phyloP scores from a whole-genome alignment of 2,888 invertebrate genomes.

The Agelastica alni region DNA sequence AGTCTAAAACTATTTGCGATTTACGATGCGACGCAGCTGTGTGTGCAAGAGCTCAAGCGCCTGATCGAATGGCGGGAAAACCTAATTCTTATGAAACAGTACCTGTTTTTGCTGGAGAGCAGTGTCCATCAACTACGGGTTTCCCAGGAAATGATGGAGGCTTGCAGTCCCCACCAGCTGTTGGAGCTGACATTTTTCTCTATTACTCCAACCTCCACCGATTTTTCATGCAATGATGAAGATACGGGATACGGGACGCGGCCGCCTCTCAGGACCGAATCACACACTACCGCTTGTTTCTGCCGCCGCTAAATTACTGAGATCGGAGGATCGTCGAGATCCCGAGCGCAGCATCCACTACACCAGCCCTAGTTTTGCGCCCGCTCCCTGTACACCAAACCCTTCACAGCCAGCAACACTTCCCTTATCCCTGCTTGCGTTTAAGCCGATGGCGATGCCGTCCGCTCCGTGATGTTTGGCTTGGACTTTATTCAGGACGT shows the following conservation, averaged over 20 bases:
- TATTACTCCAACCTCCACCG: conserved; percentile 48
- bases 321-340: conserved; percentile 38
- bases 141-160: conserved; percentile 45
- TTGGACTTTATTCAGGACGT: conserved; percentile 37
- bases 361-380: conserved; percentile 41
- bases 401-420: conserved; percentile 37
- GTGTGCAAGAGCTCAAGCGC: conserved; percentile 13
- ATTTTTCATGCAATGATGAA: conserved; percentile 32
- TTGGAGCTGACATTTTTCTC: conserved; percentile 50
- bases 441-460: too few species aligned
- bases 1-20: background rate
- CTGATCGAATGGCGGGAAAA: conserved; percentile 20
- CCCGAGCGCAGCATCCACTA: conserved; percentile 60
- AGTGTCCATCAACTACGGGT: conserved; percentile 55
- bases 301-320: conserved; percentile 48
- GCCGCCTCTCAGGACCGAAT: conserved; percentile 51
- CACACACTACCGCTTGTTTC: conserved; percentile 44
- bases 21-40: background rate
- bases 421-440: conserved; percentile 33
- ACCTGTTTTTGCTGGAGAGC: conserved; percentile 55
- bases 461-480: conserved; percentile 10
- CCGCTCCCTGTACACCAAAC: conserved; percentile 40
- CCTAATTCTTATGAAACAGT: conserved; percentile 27
- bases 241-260: conserved; percentile 36
- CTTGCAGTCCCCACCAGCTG: conserved; percentile 53